Percentiles rank a stretch among this genome's conserved stretches.
phyloP scores from a whole-genome alignment of 2,113 vertebrate genomes.

The Urocitellus parryii region DNA sequence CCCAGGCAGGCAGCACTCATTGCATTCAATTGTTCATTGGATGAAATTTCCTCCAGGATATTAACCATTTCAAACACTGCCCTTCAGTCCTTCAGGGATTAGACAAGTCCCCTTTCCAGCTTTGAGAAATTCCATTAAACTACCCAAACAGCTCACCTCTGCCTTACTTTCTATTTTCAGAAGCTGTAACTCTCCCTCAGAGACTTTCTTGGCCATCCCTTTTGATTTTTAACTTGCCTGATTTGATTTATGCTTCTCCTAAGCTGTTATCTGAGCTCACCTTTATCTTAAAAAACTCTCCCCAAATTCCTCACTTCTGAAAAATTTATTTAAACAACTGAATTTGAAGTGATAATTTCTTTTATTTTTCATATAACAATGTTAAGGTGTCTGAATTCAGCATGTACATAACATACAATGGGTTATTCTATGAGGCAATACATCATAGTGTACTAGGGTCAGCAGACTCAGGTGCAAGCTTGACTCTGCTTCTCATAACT shows the following conservation, averaged over 20 bases:
- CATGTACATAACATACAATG: background rate
- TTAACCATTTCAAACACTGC: background rate
- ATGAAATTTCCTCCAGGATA: background rate
- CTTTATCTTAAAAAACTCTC: background rate
- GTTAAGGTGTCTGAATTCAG: conserved; percentile 2
- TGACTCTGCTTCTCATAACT: background rate
- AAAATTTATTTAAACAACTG: background rate
- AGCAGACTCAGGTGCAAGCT: background rate
- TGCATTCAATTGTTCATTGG: background rate
- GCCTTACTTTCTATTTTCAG: background rate
- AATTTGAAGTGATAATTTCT: background rate
- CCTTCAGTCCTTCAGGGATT: background rate
- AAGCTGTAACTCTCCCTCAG: background rate
- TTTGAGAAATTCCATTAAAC: background rate
- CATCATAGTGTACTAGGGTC: background rate
- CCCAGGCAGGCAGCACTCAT: background rate
- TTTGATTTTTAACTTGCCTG: background rate
- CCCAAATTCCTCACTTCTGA: background rate
- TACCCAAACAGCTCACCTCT: background rate
- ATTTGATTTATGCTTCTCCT: background rate
- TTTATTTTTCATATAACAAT: background rate
- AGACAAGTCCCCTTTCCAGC: background rate
- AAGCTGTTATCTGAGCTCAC: background rate
- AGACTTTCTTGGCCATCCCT: background rate
- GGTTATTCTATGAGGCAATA: background rate